Evolutionary conservation across 2,888 invertebrate species (phyloP).

Genomic region (Amphipyra berbera): DNA sequence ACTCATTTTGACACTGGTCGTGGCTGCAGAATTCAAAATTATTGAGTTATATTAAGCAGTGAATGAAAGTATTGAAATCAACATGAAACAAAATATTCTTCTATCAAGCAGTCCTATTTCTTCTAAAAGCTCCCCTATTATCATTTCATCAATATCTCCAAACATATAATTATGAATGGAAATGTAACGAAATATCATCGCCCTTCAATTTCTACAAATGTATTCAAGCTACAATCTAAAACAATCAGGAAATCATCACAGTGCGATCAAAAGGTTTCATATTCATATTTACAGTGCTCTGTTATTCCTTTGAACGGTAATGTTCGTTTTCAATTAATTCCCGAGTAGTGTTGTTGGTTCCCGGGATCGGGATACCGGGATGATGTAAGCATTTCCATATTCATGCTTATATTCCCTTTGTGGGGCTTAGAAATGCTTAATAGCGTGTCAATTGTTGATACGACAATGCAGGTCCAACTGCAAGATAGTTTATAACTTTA

Average conservation of each 20-base stretch:
- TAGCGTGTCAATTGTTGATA: conserved; percentile 35
- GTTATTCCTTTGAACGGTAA: conserved; percentile 48
- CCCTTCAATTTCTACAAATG: conserved; percentile 23
- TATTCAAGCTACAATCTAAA: conserved; percentile 40
- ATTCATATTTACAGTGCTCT: conserved; percentile 51
- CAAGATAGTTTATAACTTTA: conserved; percentile 3
- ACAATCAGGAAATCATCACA: conserved; percentile 46
- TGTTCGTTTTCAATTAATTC: conserved; percentile 56
- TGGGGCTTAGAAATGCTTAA: conserved; percentile 15
- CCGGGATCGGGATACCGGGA: conserved; percentile 15
- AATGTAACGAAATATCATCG: conserved; percentile 39
- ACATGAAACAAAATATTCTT: background rate
- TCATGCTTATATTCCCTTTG: conserved; percentile 46
- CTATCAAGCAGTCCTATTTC: background rate
- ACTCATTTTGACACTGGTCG: no score
- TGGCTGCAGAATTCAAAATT: no score
- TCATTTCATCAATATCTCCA: conserved; percentile 43
- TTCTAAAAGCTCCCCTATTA: conserved; percentile 23
- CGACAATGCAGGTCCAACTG: conserved; percentile 12
- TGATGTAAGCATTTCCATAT: conserved; percentile 45
- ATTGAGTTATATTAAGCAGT: no score
- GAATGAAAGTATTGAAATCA: no score
- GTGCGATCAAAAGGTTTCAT: conserved; percentile 44
- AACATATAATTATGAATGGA: conserved; percentile 36
- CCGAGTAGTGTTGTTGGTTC: conserved; percentile 33